Conservation (phyloP, 2,797 vertebrate species). For the Sciurus vulgaris region DNA sequence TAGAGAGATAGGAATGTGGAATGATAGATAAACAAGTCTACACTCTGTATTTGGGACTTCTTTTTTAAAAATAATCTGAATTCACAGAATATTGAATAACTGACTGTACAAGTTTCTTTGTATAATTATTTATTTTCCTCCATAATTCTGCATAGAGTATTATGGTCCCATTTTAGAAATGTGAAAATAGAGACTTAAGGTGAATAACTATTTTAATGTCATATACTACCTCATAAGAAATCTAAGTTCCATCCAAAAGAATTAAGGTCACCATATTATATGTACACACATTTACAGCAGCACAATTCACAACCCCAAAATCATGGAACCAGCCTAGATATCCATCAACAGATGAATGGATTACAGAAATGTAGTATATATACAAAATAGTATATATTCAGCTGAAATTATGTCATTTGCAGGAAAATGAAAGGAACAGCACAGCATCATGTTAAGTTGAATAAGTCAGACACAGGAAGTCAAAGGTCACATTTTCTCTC, state of each 20-base stretch:
- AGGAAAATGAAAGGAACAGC: neutral
- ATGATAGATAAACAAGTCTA: neutral
- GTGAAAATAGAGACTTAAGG: neutral
- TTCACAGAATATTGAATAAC: neutral
- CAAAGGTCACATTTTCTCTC: neutral
- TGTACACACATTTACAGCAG: neutral
- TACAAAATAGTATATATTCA: neutral
- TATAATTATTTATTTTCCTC: neutral
- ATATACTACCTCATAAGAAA: neutral
- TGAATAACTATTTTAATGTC: constrained; percentile 12
- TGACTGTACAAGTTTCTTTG: neutral
- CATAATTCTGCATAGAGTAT: neutral
- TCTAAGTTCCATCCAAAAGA: neutral
- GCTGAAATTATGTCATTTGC: neutral
- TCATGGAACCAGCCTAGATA: neutral
- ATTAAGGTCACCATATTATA: neutral
- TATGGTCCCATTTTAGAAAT: neutral
- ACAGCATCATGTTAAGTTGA: neutral
- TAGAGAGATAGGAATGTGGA: neutral
- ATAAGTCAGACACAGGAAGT: neutral
- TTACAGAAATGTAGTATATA: neutral
- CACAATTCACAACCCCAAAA: neutral
- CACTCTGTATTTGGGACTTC: neutral
- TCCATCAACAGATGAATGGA: neutral
- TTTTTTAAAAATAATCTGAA: neutral